Conservation (phyloP, 2,113 vertebrate species). For the Serilophus lunatus region DNA sequence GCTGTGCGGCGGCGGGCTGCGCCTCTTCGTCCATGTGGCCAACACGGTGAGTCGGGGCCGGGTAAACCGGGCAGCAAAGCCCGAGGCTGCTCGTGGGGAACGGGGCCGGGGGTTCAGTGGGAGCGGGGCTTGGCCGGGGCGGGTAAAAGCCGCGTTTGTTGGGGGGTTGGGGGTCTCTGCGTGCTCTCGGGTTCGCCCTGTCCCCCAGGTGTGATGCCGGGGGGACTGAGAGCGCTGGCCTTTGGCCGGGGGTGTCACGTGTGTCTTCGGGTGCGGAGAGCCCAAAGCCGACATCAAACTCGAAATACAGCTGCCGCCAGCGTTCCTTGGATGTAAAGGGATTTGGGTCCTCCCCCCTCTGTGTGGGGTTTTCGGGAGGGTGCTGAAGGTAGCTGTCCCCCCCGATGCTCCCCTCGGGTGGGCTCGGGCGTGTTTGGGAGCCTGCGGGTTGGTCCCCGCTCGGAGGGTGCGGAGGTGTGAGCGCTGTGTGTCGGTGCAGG, state of each 20-base stretch:
- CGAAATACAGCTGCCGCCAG: fast-evolving
- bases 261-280: fast-evolving
- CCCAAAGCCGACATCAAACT: fast-evolving
- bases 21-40: slow-evolving; percentile 17
- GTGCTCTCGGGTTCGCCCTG: fast-evolving
- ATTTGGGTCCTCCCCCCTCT: fast-evolving
- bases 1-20: slow-evolving; percentile 22
- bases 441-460: fast-evolving
- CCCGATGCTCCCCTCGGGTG: not conserved
- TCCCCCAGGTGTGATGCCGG: fast-evolving
- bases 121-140: not conserved
- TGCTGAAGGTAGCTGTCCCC: not conserved
- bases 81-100: not conserved
- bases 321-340: fast-evolving
- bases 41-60: slow-evolving; percentile 38
- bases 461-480: fast-evolving
- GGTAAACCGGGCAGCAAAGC: not conserved
- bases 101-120: not conserved
- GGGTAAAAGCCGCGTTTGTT: too few relatives aligned
- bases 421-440: not conserved
- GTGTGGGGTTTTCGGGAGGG: not conserved
- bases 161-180: not conserved
- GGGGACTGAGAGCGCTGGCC: not conserved
- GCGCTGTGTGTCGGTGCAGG: fast-evolving
- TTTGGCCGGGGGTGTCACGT: not conserved